These are phyloP conservation scores for Setipinna tenuifilis DNA, from an alignment of 2,797 vertebrate genomes.

Conservation along the genomic window DNA sequence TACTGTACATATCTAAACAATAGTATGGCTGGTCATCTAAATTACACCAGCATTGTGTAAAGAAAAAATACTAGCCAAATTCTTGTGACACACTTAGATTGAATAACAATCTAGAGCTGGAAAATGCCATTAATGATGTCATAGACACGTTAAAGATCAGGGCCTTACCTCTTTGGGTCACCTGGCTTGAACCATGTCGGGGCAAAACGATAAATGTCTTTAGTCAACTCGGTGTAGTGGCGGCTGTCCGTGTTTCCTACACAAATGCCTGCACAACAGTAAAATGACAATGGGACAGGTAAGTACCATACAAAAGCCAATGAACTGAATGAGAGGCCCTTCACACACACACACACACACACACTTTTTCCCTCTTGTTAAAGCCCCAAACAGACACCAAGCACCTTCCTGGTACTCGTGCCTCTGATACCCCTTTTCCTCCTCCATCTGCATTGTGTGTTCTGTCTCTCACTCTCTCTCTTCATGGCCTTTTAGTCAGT, in stretches of 20 bases:
- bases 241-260: constrained; percentile 91
- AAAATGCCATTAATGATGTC: too few relatives aligned
- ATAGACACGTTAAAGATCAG: too few relatives aligned
- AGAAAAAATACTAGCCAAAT: background rate
- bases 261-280: constrained; percentile 78
- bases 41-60: background rate
- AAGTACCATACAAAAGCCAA: background rate
- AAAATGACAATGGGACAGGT: background rate
- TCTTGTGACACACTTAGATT: background rate
- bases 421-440: too few relatives aligned
- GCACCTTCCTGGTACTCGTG: too few relatives aligned
- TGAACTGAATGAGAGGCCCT: constrained; percentile 9
- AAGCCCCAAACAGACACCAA: background rate
- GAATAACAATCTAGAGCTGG: too few relatives aligned
- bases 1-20: too few relatives aligned
- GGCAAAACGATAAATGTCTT: constrained; percentile 84
- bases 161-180: constrained; percentile 79
- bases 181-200: constrained; percentile 78
- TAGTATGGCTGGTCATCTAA: too few relatives aligned
- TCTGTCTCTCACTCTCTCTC: too few relatives aligned
- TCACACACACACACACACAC: background rate
- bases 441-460: too few relatives aligned
- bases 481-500: too few relatives aligned
- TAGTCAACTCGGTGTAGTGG: constrained; percentile 83
- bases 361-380: background rate